Evolutionary conservation across 1,140 invertebrate species (phyloP).

Genomic region (Gonioctena quinquepunctata): DNA sequence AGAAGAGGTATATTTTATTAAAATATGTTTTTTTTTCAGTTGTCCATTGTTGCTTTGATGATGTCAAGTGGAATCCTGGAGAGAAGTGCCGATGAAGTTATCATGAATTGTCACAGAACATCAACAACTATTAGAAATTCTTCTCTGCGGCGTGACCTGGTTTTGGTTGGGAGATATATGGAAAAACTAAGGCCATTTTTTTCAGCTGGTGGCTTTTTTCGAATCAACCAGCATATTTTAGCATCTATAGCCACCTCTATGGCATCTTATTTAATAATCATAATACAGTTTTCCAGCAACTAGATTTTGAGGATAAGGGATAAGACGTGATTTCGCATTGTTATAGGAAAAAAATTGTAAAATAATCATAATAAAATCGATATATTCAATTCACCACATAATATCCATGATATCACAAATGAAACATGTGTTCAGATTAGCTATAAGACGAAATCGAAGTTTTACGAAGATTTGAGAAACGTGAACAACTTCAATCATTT

Average conservation of each 20-base stretch:
- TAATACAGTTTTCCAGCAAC: not conserved
- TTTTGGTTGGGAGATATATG: not conserved
- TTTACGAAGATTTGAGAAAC: no score
- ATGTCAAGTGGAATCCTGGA: not conserved
- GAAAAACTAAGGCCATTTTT: not conserved
- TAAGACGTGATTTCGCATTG: no score
- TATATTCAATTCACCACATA: no score
- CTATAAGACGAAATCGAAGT: no score
- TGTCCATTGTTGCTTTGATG: not conserved
- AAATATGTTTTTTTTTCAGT: conserved; percentile 7
- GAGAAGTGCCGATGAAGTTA: not conserved
- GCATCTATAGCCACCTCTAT: not conserved
- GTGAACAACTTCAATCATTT: no score
- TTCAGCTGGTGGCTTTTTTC: conserved; percentile 9
- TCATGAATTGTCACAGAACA: not conserved
- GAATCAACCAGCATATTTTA: not conserved
- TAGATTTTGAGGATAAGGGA: no score
- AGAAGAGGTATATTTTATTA: no score
- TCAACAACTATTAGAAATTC: not conserved
- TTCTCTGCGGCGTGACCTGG: not conserved
- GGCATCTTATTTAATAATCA: conserved; percentile 1
- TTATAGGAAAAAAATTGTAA: no score
- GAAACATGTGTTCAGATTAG: no score
- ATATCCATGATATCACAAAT: no score
- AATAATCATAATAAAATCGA: no score